Evolutionary conservation across 1,140 invertebrate species (phyloP).

Genomic region (Papilio aristodemus): DNA sequence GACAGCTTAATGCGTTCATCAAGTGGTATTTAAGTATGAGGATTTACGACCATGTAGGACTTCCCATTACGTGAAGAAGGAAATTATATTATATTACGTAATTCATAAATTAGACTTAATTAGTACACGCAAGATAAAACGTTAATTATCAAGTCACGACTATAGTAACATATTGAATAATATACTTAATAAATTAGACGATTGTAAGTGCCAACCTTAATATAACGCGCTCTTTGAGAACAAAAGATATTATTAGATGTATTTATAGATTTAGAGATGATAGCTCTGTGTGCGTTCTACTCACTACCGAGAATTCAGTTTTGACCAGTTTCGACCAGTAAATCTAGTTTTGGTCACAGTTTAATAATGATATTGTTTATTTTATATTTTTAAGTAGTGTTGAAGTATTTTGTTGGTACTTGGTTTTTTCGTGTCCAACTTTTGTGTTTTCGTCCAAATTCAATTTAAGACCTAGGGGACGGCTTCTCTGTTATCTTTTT

Average conservation of each 20-base stretch:
- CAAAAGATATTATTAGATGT: neutral
- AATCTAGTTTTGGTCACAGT: too few relatives aligned
- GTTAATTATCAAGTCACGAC: neutral
- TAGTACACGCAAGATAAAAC: neutral
- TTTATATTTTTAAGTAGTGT: too few relatives aligned
- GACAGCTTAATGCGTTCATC: neutral
- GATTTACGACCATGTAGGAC: neutral
- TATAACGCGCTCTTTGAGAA: neutral
- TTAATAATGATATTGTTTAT: too few relatives aligned
- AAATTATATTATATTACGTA: neutral
- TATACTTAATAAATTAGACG: slow-evolving; percentile 1
- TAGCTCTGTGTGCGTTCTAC: neutral
- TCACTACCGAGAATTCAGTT: too few relatives aligned
- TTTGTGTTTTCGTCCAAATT: too few relatives aligned
- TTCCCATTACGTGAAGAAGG: neutral
- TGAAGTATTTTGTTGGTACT: too few relatives aligned
- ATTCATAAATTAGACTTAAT: neutral
- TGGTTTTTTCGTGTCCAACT: too few relatives aligned
- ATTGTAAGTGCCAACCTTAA: slow-evolving; percentile 2
- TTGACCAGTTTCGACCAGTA: too few relatives aligned
- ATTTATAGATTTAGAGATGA: neutral
- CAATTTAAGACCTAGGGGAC: too few relatives aligned
- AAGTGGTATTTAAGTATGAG: neutral
- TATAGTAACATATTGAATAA: neutral
- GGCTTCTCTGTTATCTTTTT: too few relatives aligned